Base-by-base conservation (phyloP, 2,888 invertebrate genomes). In the Cantharis nigra region DNA sequence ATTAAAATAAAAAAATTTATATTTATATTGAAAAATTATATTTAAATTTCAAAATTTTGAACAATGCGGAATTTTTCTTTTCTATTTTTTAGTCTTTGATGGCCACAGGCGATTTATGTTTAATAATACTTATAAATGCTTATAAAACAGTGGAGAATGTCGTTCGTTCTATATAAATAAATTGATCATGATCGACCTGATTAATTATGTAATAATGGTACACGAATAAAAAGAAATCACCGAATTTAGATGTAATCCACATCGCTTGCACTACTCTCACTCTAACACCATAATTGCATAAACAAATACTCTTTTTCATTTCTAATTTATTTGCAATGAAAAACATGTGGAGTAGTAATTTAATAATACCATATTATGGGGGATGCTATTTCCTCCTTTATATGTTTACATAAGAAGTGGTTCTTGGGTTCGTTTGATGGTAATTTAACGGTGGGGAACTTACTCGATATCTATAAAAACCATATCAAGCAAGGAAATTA, bases 401-500 rank as follows among this genome's bases (percentile, higher is more conserved):
- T 72, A 67, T 69, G 70, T 33, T 76, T 76, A 72, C 69, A 69
- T 76, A 72, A 76, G 20, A 30, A 16, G 30, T 20, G 14, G 71
- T 33, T 63, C 20, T 64, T 72, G 30, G 63, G 14, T 18, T 14
- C 18, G 49, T n/a, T 65, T 72, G 71, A 69, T 70, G 70, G 74
- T 63, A 16, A 28, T 65, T 11, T 18, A 64, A 70, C 14, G 70
- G 75, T 18, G 71, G 75, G 75, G 71, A 23, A 67, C 74, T 71
- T 20, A 71, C 65, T 71, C 49, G n/a, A 69, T 49, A 62, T 75
- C 30, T 77, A 79, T 74, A 80, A 73, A 80, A 78, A 79, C 75
- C 72, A 70, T 26, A 23, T 23, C 18, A 67, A 67, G 26, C 13
- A 67, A 67, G 7, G 20, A 23, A 67, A 67, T 67, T 67, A 67